Evolutionary conservation across 2,888 invertebrate species (phyloP).

Genomic region (Melanostoma scalare): DNA sequence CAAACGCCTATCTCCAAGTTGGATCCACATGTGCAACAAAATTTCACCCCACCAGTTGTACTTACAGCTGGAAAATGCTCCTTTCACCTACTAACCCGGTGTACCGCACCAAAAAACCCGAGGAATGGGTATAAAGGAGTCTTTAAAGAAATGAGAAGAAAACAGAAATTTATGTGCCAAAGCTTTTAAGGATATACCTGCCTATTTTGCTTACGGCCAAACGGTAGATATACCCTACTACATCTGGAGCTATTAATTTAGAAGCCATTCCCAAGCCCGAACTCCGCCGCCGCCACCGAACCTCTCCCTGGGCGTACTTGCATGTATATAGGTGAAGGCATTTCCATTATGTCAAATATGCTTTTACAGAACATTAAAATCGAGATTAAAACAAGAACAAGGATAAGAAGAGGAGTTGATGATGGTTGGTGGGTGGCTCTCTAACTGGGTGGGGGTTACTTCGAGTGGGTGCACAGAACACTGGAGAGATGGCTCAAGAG

Average conservation of each 20-base stretch:
- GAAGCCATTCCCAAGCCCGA: conserved; percentile 64
- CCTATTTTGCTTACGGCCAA: conserved; percentile 1
- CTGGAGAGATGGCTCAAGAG: conserved; percentile 62
- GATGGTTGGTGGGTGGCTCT: conserved; percentile 19
- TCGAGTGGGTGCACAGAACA: conserved; percentile 19
- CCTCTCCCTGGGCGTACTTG: conserved; percentile 13
- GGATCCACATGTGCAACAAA: conserved; percentile 56
- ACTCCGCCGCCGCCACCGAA: background rate
- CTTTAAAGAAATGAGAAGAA: conserved; percentile 55
- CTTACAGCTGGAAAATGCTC: conserved; percentile 3
- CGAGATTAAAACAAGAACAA: conserved; percentile 77
- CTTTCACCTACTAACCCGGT: conserved; percentile 33
- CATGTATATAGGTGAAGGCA: conserved; percentile 75
- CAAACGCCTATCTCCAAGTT: conserved; percentile 48
- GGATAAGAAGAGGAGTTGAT: conserved; percentile 74
- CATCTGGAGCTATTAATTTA: conserved; percentile 69
- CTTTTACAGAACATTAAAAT: conserved; percentile 77
- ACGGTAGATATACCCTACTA: conserved; percentile 19
- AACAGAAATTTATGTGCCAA: conserved; percentile 70
- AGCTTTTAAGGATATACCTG: conserved; percentile 67
- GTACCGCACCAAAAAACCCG: background rate
- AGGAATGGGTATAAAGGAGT: conserved; percentile 10
- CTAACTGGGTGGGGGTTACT: conserved; percentile 34
- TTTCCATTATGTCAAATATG: conserved; percentile 77
- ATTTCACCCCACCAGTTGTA: conserved; percentile 5